A percentile compares a stretch with the other conserved stretches of the same genome.
These are phyloP conservation scores for Chauna torquata DNA, from an alignment of 2,113 vertebrate genomes.

Conservation along the genomic window DNA sequence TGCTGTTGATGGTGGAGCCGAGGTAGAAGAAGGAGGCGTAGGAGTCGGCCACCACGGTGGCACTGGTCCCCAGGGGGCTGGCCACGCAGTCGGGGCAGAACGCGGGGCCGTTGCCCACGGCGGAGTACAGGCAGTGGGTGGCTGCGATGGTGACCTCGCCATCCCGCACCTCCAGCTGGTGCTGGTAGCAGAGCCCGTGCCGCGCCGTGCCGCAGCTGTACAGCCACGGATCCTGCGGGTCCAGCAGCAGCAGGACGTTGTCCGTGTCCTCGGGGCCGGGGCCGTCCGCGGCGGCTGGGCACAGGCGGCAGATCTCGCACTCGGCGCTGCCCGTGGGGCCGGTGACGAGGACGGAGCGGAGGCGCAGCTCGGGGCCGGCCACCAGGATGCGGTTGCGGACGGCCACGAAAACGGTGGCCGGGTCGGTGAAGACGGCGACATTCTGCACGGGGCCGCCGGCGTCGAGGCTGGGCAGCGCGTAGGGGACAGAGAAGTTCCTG, in stretches of 20 bases:
- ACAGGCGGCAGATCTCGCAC: conserved; percentile 80
- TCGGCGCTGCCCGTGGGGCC: conserved; percentile 83
- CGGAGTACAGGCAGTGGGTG: conserved; percentile 81
- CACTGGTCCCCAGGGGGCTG: conserved; percentile 88
- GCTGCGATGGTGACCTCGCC: background rate
- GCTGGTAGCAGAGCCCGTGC: conserved; percentile 88
- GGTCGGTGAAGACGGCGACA: conserved; percentile 41
- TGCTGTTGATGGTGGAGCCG: conserved; percentile 83
- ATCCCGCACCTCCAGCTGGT: conserved; percentile 59
- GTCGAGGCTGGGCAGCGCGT: conserved; percentile 81
- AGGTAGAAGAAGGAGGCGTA: conserved; percentile 86
- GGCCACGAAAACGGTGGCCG: conserved; percentile 76
- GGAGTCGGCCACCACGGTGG: conserved; percentile 82
- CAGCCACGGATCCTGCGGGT: conserved; percentile 83
- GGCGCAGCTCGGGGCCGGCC: conserved; percentile 65
- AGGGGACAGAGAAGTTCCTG: conserved; percentile 83
- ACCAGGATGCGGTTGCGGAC: conserved; percentile 87
- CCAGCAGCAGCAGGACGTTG: conserved; percentile 84
- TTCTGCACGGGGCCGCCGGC: conserved; percentile 82
- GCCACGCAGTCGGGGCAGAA: conserved; percentile 90
- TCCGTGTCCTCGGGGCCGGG: conserved; percentile 77
- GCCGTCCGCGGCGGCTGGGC: background rate
- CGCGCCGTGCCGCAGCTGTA: conserved; percentile 87
- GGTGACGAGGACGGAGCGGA: conserved; percentile 76
- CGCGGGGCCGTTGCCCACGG: conserved; percentile 69